phyloP scores from a whole-genome alignment of 2,113 vertebrate species.

The cattle (Bos taurus) region ARS-UCD2.0 NC_037334.1:5827001-5827500 shows the following conservation, averaged over 20 bases:
- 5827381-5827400: rapidly evolving
- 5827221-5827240: conserved; percentile 95
- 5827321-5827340: background rate
- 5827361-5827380: background rate
- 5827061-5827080: background rate
- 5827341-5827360: background rate
- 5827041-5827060: background rate
- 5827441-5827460: conserved; percentile 86
- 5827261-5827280: conserved; percentile 93
- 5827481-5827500: conserved; percentile 97
- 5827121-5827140: conserved; percentile 78
- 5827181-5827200: conserved; percentile 98
- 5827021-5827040: background rate
- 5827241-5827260: conserved; percentile 96
- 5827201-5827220: conserved; percentile 96
- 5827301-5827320: conserved; percentile 87
- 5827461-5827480: conserved; percentile 96
- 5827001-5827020: background rate
- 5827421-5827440: background rate
- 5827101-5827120: no score
- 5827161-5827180: conserved; percentile 95
- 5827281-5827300: conserved; percentile 95
- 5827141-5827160: conserved; percentile 98
- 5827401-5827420: background rate
- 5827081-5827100: background rate